These are phyloP conservation scores for Sebastes schlegelii DNA, from an alignment of 2,113 vertebrate species.

Conservation along the genomic window DNA sequence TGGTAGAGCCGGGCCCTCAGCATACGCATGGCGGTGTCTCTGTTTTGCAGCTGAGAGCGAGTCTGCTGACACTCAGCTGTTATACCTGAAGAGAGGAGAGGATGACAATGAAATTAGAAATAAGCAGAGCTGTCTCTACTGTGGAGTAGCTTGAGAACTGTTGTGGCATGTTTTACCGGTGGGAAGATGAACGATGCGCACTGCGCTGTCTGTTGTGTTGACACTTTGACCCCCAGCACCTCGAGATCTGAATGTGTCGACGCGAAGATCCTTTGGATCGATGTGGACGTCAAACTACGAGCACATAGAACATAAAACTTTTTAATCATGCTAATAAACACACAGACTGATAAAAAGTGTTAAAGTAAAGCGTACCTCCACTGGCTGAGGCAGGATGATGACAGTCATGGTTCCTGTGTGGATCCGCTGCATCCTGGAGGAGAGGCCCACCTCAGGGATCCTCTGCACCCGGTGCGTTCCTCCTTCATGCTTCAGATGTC, in stretches of 20 bases:
- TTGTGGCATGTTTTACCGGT: constrained; percentile 83
- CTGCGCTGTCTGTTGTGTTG: constrained; percentile 95
- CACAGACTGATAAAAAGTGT: background rate
- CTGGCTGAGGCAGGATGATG: constrained; percentile 91
- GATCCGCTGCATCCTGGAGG: constrained; percentile 96
- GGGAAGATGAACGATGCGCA: constrained; percentile 92
- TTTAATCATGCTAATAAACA: background rate
- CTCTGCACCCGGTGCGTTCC: constrained; percentile 95
- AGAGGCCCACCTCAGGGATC: constrained; percentile 93
- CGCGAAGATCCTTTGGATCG: constrained; percentile 88
- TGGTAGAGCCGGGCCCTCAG: constrained; percentile 89
- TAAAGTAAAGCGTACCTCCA: constrained; percentile 83
- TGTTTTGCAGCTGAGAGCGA: constrained; percentile 93
- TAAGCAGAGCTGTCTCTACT: background rate
- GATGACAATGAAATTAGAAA: too few species aligned
- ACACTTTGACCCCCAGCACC: constrained; percentile 95
- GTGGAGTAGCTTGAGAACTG: background rate
- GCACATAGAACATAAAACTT: background rate
- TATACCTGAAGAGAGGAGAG: constrained; percentile 70
- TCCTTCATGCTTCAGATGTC: constrained; percentile 91
- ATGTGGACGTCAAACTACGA: constrained; percentile 89
- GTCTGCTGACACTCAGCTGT: constrained; percentile 93
- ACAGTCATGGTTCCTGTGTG: constrained; percentile 96
- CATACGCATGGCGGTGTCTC: constrained; percentile 87
- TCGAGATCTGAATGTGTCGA: constrained; percentile 93